phyloP scores from a whole-genome alignment of 1,140 invertebrate genomes.

The Samia ricini region DNA sequence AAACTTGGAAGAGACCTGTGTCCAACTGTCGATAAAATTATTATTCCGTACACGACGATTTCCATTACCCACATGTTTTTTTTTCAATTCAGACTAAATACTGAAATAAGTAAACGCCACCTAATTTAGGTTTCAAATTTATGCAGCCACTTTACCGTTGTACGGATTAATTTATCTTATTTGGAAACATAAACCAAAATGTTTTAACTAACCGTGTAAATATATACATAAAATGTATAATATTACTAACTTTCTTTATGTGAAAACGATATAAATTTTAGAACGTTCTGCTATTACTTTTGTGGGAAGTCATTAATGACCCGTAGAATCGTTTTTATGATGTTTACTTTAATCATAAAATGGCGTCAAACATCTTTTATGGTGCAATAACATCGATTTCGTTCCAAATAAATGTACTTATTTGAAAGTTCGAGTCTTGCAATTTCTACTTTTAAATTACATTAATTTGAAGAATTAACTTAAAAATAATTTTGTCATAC shows the following conservation, averaged over 20 bases:
- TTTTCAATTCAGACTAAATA: no score
- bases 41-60: no score
- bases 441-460: neutral
- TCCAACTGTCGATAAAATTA: no score
- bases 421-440: neutral
- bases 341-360: slow-evolving; percentile 65
- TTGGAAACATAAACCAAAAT: neutral
- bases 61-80: no score
- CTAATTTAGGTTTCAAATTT: neutral
- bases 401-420: slow-evolving; percentile 15
- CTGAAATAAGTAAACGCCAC: neutral
- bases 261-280: slow-evolving; percentile 46
- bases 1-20: no score
- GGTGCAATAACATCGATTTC: slow-evolving; percentile 50
- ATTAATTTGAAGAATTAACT: no score
- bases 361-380: slow-evolving; percentile 59
- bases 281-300: slow-evolving; percentile 52
- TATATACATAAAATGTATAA: slow-evolving; percentile 23
- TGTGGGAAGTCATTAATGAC: slow-evolving; percentile 62
- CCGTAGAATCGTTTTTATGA: slow-evolving; percentile 66
- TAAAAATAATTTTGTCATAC: no score
- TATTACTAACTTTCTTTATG: slow-evolving; percentile 35
- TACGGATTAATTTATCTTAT: neutral
- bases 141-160: no score
- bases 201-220: neutral